Evolutionary conservation across 2,888 invertebrate species (phyloP), one percentile per base, ranked within the genome.

Genomic region (Hyles lineata): DNA sequence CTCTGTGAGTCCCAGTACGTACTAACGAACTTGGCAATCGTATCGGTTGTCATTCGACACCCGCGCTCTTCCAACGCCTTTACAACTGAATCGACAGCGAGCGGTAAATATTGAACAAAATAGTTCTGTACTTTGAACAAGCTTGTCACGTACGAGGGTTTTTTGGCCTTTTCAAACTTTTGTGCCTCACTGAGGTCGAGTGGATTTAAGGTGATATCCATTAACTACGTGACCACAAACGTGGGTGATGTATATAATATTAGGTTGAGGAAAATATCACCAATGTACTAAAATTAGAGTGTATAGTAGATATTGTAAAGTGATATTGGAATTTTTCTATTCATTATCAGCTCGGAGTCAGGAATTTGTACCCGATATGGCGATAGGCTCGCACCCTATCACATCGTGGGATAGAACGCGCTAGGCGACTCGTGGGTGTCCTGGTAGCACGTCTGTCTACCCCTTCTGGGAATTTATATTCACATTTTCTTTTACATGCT

Each of bases 131-230:
- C 58, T 72, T 55, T 67, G 63, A 55, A 59, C 58, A 74, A 70
- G 76, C 76, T 73, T 75, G 79, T 76, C 80, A 79, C 79, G 80
- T 80, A 70, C 63, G 67, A 61, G 75, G 76, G 71, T 81, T 80
- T 80, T 82, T 75, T 55, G 55, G 78, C 77, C 74, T 77, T 75
- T 79, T 79, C 79, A 55, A 79, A 70, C 76, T 79, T 79, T 79
- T 79, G 79, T 77, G 73, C 77, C 76, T 73, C 74, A 77, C 70
- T 55, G 76, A 77, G 79, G 80, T 77, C 76, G 75, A 78, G 79
- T 70, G 73, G 72, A 70, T 75, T 73, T 58, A 11, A 60, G 69
- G 58, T 32, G 63, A 21, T 23, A 67, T 72, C 17, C 55, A n/a
- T 67, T 23, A 67, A 23, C 23, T 50, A 43, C 55, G 67, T 67